Percentiles rank a stretch among this genome's conserved stretches.
Evolutionary conservation across 2,888 invertebrate genomes (phyloP).

Genomic region (Cosmia trapezina): DNA sequence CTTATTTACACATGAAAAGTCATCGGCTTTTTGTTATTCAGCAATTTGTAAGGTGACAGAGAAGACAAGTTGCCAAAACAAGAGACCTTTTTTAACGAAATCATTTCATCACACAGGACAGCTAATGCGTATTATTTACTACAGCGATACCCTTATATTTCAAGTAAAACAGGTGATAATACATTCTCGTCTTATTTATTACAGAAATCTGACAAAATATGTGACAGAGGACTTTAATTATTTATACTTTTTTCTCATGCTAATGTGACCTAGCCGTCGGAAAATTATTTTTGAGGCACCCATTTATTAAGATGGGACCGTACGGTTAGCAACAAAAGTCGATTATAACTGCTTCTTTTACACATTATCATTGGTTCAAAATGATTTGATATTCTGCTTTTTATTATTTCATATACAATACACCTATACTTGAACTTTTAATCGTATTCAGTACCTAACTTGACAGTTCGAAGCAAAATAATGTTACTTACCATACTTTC

Average conservation of each 20-base stretch:
- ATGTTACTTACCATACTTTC: no score
- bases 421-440: no score
- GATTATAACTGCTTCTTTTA: neutral
- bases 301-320: constrained; percentile 26
- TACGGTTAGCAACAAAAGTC: neutral
- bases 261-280: constrained; percentile 22
- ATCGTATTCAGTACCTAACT: no score
- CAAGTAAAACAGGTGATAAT: constrained; percentile 37
- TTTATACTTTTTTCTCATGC: constrained; percentile 14
- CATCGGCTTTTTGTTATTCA: constrained; percentile 38
- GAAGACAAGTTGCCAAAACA: constrained; percentile 26
- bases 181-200: constrained; percentile 44
- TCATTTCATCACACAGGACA: constrained; percentile 30
- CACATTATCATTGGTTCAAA: neutral
- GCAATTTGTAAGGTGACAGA: constrained; percentile 31
- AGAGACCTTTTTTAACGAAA: constrained; percentile 38
- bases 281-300: constrained; percentile 24
- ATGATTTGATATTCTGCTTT: neutral
- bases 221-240: constrained; percentile 27
- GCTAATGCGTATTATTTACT: constrained; percentile 43
- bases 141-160: constrained; percentile 48
- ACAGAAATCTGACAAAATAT: constrained; percentile 32
- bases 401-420: neutral
- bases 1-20: constrained; percentile 13
- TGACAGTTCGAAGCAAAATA: no score